These are phyloP conservation scores for Perognathus longimembris DNA, from an alignment of 2,113 vertebrate genomes.

Conservation along the genomic window DNA sequence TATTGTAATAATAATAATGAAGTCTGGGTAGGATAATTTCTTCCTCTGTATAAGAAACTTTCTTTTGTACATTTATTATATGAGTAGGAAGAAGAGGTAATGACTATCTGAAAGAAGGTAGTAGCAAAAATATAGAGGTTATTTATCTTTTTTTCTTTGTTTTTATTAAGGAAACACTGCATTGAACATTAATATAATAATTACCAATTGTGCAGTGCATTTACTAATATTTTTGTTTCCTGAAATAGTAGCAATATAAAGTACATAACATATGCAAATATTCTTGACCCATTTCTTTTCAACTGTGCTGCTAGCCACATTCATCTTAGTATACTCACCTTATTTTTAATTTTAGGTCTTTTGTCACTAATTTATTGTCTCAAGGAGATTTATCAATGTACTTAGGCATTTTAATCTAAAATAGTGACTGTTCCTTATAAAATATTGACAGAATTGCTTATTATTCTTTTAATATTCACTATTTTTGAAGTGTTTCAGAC, in stretches of 20 bases:
- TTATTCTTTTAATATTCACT: not conserved
- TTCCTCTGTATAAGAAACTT: not conserved
- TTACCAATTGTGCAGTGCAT: not conserved
- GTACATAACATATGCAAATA: not conserved
- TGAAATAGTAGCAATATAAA: not conserved
- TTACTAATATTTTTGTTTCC: not conserved
- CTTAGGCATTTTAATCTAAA: not conserved
- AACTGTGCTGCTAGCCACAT: not conserved
- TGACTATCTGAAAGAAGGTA: not conserved
- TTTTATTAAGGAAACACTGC: not conserved
- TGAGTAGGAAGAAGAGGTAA: not conserved
- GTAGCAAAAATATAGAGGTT: not conserved
- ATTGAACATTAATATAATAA: not conserved
- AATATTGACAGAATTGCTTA: not conserved
- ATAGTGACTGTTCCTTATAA: not conserved
- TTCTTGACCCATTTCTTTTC: not conserved
- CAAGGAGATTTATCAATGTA: not conserved
- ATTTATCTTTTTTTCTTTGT: not conserved
- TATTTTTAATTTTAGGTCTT: not conserved
- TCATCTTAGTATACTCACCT: too few species aligned
- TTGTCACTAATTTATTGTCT: not conserved
- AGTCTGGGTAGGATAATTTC: not conserved
- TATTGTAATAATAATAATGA: too few species aligned
- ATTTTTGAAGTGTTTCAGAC: not conserved
- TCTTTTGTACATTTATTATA: slow-evolving; percentile 20